phyloP scores from a whole-genome alignment of 2,113 vertebrate genomes.

The Hemicordylus capensis region DNA sequence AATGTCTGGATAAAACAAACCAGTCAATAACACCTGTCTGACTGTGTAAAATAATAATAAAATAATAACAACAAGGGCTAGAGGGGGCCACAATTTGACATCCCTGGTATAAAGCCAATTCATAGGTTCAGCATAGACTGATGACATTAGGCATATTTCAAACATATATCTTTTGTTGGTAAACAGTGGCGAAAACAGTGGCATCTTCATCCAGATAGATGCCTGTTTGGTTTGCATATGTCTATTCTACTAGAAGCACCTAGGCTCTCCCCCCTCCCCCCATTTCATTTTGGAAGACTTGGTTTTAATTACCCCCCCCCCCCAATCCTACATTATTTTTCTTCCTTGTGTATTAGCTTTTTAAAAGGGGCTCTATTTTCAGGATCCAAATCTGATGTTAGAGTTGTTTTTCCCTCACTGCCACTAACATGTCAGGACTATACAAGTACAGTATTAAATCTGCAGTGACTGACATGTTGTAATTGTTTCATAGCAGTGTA shows the following conservation, averaged over 20 bases:
- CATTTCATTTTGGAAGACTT: not conserved
- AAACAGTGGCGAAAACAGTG: not conserved
- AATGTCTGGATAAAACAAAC: too few species aligned
- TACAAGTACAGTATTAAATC: constrained; percentile 13
- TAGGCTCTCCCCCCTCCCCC: not conserved
- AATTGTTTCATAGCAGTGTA: constrained; percentile 21
- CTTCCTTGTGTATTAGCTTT: not conserved
- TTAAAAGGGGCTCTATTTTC: constrained; percentile 15
- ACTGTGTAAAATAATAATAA: too few species aligned
- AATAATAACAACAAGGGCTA: too few species aligned
- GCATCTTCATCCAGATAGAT: not conserved
- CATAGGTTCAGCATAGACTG: not conserved
- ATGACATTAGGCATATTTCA: not conserved
- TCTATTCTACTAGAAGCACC: not conserved
- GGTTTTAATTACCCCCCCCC: not conserved
- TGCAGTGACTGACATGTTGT: constrained; percentile 10
- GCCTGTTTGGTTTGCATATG: not conserved
- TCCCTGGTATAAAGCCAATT: too few species aligned
- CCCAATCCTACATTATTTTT: not conserved
- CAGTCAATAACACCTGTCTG: too few species aligned
- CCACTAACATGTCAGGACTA: not conserved
- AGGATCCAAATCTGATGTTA: not conserved
- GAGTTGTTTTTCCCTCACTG: not conserved
- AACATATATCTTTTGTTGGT: not conserved
- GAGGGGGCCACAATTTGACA: too few species aligned